phyloP scores from a whole-genome alignment of 1,140 invertebrate species.

The Cyphomyrmex costatus region DNA sequence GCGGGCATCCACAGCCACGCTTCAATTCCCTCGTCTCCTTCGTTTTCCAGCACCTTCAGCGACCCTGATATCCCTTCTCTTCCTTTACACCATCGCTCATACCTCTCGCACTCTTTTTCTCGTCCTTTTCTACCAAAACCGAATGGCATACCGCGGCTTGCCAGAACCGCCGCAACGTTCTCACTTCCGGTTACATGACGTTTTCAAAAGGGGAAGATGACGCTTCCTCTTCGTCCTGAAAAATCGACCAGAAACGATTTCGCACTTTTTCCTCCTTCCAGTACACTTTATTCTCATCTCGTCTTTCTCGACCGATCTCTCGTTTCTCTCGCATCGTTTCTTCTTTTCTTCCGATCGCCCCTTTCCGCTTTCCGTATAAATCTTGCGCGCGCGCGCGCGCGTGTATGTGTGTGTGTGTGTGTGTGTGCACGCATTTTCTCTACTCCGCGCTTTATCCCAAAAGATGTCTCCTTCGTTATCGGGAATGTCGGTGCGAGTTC shows the following conservation, averaged over 20 bases:
- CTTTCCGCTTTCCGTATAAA: background rate
- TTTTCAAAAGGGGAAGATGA: conserved; percentile 45
- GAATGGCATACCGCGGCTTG: conserved; percentile 55
- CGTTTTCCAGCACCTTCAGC: conserved; percentile 55
- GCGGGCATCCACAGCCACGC: conserved; percentile 42
- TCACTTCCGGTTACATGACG: conserved; percentile 68
- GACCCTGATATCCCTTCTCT: conserved; percentile 32
- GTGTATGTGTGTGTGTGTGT: too few species aligned
- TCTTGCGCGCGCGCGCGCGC: too few species aligned
- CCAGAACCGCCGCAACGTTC: conserved; percentile 61
- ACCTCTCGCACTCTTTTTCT: conserved; percentile 36
- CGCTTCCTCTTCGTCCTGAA: conserved; percentile 40
- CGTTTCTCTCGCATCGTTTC: conserved; percentile 60
- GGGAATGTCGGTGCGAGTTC: conserved; percentile 74
- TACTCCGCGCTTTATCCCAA: conserved; percentile 45
- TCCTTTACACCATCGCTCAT: conserved; percentile 48
- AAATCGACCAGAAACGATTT: conserved; percentile 72
- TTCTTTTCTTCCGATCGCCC: background rate
- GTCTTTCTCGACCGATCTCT: background rate
- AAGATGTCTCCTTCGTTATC: conserved; percentile 74
- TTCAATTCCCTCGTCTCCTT: conserved; percentile 71
- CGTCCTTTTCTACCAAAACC: background rate
- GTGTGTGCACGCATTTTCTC: conserved; percentile 45
- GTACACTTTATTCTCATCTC: conserved; percentile 7
- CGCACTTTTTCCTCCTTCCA: conserved; percentile 17